phyloP scores from a whole-genome alignment of 2,888 invertebrate genomes.

The Lucinisca nassula region DNA sequence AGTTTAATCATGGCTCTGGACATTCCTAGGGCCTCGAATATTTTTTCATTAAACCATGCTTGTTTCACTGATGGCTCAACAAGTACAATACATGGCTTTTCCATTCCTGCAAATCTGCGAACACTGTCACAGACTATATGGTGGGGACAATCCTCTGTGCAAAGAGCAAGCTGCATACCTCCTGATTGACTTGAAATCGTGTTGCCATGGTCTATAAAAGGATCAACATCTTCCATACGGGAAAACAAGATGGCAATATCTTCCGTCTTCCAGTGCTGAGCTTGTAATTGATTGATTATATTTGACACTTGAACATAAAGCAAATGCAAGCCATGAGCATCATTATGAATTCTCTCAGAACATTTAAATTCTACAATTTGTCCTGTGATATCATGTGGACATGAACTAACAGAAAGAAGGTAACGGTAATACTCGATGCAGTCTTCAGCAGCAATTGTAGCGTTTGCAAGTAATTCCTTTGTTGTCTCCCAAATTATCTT shows the following conservation, averaged over 20 bases:
- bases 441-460: not conserved
- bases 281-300: not conserved
- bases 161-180: not conserved
- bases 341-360: not conserved
- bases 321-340: not conserved
- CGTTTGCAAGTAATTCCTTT: not conserved
- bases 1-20: not conserved
- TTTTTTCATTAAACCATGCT: not conserved
- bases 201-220: not conserved
- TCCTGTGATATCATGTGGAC: not conserved
- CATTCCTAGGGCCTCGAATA: not conserved
- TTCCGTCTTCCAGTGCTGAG: not conserved
- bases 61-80: not conserved
- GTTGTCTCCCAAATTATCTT: not conserved
- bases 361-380: not conserved
- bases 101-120: not conserved
- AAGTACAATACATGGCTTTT: not conserved
- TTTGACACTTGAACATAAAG: not conserved
- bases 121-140: not conserved
- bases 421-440: not conserved
- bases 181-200: not conserved
- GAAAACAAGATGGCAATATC: not conserved
- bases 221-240: not conserved
- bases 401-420: not conserved
- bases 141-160: not conserved